Base-by-base conservation (phyloP, 2,797 vertebrate genomes). In the Myotis findleyi region DNA sequence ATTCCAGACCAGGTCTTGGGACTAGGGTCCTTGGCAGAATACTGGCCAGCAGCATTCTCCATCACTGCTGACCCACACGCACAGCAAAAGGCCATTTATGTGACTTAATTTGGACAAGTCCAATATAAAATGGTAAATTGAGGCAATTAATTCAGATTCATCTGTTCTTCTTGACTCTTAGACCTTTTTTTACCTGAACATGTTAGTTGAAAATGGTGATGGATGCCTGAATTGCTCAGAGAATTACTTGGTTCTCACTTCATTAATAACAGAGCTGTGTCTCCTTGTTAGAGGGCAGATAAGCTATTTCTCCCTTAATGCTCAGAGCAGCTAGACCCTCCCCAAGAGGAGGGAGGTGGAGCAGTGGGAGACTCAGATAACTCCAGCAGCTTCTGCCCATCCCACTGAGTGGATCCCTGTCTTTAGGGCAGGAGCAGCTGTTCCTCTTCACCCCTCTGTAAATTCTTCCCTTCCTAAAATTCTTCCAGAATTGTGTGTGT, bases 151-250 rank as follows among this genome's bases (percentile, higher is more conserved):
- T 82, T 89, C 21, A 59, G 94, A 89, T 55, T n/a, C 11, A 10
- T 71, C 57, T 84, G 18, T 62, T 81, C 18, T 49, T 59, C 57
- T 88, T 68, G 49, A 93, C 8, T 49, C 44, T 25, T 59, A 41
- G 6, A 57, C 5, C 4, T 38, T 83, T 76, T 66, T 77, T 66
- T 30, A 53, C 62, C 51, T 79, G 36, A 25, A 6, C 25, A 23
- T 75, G 66, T 84, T 71, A 69, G 23, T 81, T 64, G 47, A 59
- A 87, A 66, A 53, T 64, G 33, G 30, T 91, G 79, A 86, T 84
- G 76, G 38, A 91, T 76, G 30, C 49, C 62, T 59, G 51, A 84
- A 49, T 87, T 87, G 89, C 33, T 25, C 44, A 66, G 87, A 55
- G 51, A 86, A 93, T 69, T 53, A 57, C 59, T 72, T 73, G 30